Base-by-base conservation (phyloP, 1,140 invertebrate genomes). In the Tetramorium simillimum region DNA sequence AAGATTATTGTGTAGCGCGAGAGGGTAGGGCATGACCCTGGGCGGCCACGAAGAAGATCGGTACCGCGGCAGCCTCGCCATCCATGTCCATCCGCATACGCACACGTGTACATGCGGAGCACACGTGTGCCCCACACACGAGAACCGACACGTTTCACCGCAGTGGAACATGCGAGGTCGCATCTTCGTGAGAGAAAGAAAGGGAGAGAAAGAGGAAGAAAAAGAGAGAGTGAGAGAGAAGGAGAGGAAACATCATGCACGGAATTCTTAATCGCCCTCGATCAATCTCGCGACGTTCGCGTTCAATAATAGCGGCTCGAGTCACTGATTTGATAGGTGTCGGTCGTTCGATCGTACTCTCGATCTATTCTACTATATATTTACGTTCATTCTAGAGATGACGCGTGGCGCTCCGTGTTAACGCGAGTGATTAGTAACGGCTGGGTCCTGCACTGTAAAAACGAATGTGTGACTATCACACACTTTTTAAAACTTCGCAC, bases 11-110 rank as follows among this genome's bases (percentile, higher is more conserved):
- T 92, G 90, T 88, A 92, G 90, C 89, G 88, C 90, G 88, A 86
- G 93, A 93, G 93, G 94, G 93, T 93, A 94, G 93, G 94, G 90
- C 94, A 94, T 93, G 94, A 95, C 94, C 94, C 93, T 93, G 93
- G 93, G 93, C 93, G 90, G 93, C 92, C 93, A 93, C 93, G 93
- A 92, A 88, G 75, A 60, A 73, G 90, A 91, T 90, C 90, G 89
- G 90, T 91, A 88, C 90, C 89, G 51, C 88, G 40, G 80, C 88
- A 89, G 75, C 46, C 67, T 62, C 70, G 58, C 82, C 58, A 49
- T 73, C 70, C 84, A 40, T 53, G 63, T 69, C 40, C 72, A 60
- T 86, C 72, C 67, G 73, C 87, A 75, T 81, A 65, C 70, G 76
- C 72, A 78, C 80, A 85, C 58, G 69, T 73, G 53, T 67, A 86